Conservation (phyloP, 2,888 invertebrate species). For the Cyrtodaria siliqua region DNA sequence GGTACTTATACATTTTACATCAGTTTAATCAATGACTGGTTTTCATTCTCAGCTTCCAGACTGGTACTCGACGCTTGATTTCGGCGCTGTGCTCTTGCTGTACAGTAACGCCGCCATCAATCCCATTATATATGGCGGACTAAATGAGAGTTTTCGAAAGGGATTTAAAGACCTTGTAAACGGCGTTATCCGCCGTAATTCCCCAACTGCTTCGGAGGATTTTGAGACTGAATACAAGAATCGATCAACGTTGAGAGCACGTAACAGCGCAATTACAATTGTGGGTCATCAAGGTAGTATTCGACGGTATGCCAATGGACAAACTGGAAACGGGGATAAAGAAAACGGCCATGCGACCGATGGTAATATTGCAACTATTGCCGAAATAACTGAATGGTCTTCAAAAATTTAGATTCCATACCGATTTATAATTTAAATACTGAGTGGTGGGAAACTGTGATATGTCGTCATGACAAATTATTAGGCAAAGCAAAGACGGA, state of each 20-base stretch:
- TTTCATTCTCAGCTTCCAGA: constrained; percentile 70
- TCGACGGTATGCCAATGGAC: too few relatives aligned
- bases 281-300: neutral
- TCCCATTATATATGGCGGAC: constrained; percentile 78
- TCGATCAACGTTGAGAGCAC: constrained; percentile 26
- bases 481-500: too few relatives aligned
- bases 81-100: constrained; percentile 76
- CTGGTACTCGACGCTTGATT: constrained; percentile 77
- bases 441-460: too few relatives aligned
- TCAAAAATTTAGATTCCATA: too few relatives aligned
- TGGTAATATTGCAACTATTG: too few relatives aligned
- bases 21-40: too few relatives aligned
- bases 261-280: constrained; percentile 4
- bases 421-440: too few relatives aligned
- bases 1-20: too few relatives aligned
- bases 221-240: constrained; percentile 43
- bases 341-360: too few relatives aligned
- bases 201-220: constrained; percentile 33
- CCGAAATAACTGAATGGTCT: too few relatives aligned
- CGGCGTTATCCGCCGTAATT: constrained; percentile 37
- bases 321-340: too few relatives aligned
- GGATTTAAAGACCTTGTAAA: constrained; percentile 74
- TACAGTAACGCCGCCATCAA: constrained; percentile 80
- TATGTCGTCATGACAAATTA: too few relatives aligned
- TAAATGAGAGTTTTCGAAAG: constrained; percentile 78